Evolutionary conservation across 23 tunicate genomes (phyloP), one percentile per base, ranked within the genome.

Genomic region (Ciona savignyi): DNA sequence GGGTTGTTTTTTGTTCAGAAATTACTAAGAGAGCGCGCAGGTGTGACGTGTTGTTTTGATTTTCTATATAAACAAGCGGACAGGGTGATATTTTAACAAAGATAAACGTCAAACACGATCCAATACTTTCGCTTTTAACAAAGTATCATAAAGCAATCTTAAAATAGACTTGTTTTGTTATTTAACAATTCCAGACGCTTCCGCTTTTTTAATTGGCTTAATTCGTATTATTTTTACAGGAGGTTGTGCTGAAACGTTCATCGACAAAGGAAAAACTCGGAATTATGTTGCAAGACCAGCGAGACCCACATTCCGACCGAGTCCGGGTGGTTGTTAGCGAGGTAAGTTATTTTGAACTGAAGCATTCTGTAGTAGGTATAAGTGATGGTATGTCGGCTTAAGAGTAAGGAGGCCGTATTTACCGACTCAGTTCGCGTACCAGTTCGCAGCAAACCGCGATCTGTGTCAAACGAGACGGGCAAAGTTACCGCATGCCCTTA

Each of bases 211-310:
- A n/a, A n/a, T n/a, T n/a, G n/a, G n/a, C n/a, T n/a, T n/a, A n/a
- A n/a, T 70, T 3, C 23, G 3, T 29, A 27, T 72, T 72, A 25
- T 23, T 67, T 34, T 68, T 31, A 9, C 66, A 82, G 87, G 87
- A 82, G 60, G 80, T 82, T 25, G 66, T 51, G 22, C 62, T 82
- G 30, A 30, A 56, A 26, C 73, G 87, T 23, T 34, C 87, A 3
- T 24, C 62, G 3, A 77, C 30, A 3, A 33, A 68, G 11, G 70
- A 75, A 24, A 82, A 82, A 56, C 66, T 82, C 29, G 87, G 87
- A 15, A 68, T 82, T 22, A 82, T 76, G 68, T 35, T 82, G 4
- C 74, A 51, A 28, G 87, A 82, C 66, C 65, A 74, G 29, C 21
- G 23, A 9, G 87, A 82, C 62, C 35, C 33, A 51, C 51, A 23